Evolutionary conservation across 2,113 vertebrate genomes (phyloP).

Genomic region (Actinemys pallida): DNA sequence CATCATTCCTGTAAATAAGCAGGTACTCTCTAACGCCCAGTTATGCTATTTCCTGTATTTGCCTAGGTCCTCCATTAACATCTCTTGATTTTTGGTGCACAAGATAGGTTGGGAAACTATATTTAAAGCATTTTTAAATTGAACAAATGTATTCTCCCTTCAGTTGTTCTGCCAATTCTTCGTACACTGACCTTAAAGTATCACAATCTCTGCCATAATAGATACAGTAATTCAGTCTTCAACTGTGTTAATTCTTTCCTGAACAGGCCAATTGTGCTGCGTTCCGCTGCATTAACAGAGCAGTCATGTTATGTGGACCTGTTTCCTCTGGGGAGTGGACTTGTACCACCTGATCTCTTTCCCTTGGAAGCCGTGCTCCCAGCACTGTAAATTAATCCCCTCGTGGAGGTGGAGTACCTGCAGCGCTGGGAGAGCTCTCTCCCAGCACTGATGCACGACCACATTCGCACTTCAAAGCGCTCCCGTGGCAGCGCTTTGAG

Average conservation of each 20-base stretch:
- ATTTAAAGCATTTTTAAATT: not conserved
- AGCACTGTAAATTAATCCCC: too few species aligned
- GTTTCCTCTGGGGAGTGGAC: not conserved
- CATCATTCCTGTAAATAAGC: not conserved
- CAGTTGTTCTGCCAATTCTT: not conserved
- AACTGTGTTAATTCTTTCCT: conserved; percentile 11
- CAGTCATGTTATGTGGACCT: not conserved
- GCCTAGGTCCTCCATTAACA: not conserved
- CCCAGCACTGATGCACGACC: too few species aligned
- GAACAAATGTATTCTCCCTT: not conserved
- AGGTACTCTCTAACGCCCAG: not conserved
- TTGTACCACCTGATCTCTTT: not conserved
- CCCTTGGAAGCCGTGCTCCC: too few species aligned
- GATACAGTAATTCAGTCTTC: conserved; percentile 34
- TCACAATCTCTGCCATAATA: not conserved
- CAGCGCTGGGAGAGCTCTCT: too few species aligned
- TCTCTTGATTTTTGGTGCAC: not conserved
- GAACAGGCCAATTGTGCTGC: not conserved
- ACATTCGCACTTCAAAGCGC: too few species aligned
- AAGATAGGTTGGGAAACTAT: not conserved
- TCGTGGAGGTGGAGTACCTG: too few species aligned
- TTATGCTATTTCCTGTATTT: not conserved
- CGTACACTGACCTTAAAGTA: not conserved
- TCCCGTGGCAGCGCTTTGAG: too few species aligned
- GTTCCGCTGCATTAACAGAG: conserved; percentile 10